Evolutionary conservation across 2,888 invertebrate genomes (phyloP), one percentile per base, ranked within the genome.

Genomic region (Agonopterix alstromeriana): DNA sequence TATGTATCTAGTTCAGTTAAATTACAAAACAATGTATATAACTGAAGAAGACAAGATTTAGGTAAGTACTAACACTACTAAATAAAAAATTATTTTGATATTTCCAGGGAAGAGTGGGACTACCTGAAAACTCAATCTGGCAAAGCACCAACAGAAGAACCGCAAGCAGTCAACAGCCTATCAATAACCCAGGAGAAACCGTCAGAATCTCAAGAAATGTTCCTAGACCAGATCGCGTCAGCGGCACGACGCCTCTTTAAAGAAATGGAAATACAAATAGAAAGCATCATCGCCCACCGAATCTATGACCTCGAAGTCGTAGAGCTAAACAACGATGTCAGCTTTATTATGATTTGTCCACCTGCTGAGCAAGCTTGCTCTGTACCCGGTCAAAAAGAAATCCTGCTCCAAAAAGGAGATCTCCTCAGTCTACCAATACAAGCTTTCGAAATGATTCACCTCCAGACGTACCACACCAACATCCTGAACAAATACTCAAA

Each of bases 251-350:
- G 94, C 52, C 90, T 96, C 0, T 94, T 96, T 67, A 93, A 91
- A 63, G 94, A 94, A 70, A 95, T 95, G 95, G 95, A 94, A 64
- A 93, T 95, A 53, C 91, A 90, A 42, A 69, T 90, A 10, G 93
- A 94, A 46, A 93, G 94, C 60, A 93, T 94, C 7, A 73, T 91
- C 35, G 85, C 90, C 53, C 95, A 96, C 84, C 91, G 98, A 63
- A 88, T 99, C 49, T 99, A 97, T 79, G 97, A 98, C 71, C 91
- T 94, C 5, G 98, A 99, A 87, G 95, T 99, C 40, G 93, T 99
- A 55, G 98, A 99, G 80, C 90, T 98, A 35, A 96, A 95, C 65
- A 91, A 91, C 48, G 96, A 98, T 58, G 97, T 99, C 42, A 96
- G 97, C 48, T 95, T 99, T 65, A 90, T 99, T 3, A 93, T 99